phyloP scores from a whole-genome alignment of 2,113 vertebrate genomes.

The Cyprinodon variegatus region DNA sequence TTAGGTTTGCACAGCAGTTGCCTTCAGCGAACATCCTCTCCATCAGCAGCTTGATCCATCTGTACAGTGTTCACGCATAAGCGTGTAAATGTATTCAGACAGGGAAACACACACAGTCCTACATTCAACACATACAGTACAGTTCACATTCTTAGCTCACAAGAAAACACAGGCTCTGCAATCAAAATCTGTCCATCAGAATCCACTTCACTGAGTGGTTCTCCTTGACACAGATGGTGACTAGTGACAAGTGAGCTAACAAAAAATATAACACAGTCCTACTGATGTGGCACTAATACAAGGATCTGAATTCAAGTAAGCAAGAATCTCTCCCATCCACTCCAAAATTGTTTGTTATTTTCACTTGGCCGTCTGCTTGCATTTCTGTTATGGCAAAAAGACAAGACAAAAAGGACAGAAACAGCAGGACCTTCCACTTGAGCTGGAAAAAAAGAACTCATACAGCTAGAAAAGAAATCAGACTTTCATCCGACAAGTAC shows the following conservation, averaged over 20 bases:
- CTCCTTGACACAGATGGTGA: neutral
- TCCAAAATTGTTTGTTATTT: neutral
- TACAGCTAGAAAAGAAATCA: conserved; percentile 6
- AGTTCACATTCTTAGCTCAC: neutral
- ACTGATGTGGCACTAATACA: neutral
- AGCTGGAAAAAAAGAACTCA: conserved; percentile 15
- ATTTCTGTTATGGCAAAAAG: conserved; percentile 24
- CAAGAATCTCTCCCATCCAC: neutral
- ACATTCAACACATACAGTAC: neutral
- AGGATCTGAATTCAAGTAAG: neutral
- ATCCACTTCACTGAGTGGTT: neutral
- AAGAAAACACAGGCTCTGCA: neutral
- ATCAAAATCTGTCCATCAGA: neutral
- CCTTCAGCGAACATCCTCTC: conserved; percentile 3
- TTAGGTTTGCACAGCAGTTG: conserved; percentile 1
- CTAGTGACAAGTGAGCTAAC: neutral
- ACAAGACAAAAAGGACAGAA: conserved; percentile 8
- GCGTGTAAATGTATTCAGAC: conserved; percentile 11
- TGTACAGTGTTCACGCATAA: neutral
- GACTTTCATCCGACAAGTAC: neutral
- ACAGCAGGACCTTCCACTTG: conserved; percentile 9
- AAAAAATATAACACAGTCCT: neutral
- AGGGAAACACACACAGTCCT: neutral
- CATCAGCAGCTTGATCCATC: neutral
- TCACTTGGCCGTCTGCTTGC: conserved; percentile 10